A percentile compares a stretch with the other conserved stretches of the same genome.
Evolutionary conservation across 2,797 vertebrate genomes (phyloP).

Genomic region (Chelon labrosus): DNA sequence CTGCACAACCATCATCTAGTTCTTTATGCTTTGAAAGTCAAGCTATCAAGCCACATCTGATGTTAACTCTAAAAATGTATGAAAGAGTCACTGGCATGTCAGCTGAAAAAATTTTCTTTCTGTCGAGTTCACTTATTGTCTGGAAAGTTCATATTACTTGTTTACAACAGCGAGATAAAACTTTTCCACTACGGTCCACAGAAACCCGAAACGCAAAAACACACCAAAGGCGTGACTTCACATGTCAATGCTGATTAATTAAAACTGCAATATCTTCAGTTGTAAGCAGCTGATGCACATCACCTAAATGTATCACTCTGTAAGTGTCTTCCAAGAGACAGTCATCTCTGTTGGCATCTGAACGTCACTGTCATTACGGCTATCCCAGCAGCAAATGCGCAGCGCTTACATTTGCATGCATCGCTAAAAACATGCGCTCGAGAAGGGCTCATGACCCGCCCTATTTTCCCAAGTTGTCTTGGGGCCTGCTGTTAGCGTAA

Average conservation of each 20-base stretch:
- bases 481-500: constrained; percentile 84
- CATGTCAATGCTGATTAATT: constrained; percentile 46
- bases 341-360: constrained; percentile 8
- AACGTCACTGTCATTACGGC: constrained; percentile 40
- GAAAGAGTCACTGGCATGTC: not conserved
- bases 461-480: constrained; percentile 81
- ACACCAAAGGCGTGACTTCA: constrained; percentile 35
- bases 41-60: not conserved
- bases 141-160: no score
- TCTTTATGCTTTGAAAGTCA: not conserved
- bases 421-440: constrained; percentile 88
- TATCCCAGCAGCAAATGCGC: constrained; percentile 87
- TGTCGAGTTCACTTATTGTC: no score
- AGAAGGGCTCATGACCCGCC: constrained; percentile 63
- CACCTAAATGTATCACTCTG: constrained; percentile 19
- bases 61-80: not conserved
- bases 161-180: not conserved
- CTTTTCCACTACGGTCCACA: not conserved
- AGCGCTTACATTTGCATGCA: constrained; percentile 88
- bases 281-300: constrained; percentile 44
- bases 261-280: constrained; percentile 36
- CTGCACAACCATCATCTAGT: not conserved
- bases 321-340: constrained; percentile 19
- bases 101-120: not conserved
- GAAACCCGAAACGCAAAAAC: constrained; percentile 9